Base-by-base conservation (phyloP, 2,113 vertebrate species). In the Numenius arquata region DNA sequence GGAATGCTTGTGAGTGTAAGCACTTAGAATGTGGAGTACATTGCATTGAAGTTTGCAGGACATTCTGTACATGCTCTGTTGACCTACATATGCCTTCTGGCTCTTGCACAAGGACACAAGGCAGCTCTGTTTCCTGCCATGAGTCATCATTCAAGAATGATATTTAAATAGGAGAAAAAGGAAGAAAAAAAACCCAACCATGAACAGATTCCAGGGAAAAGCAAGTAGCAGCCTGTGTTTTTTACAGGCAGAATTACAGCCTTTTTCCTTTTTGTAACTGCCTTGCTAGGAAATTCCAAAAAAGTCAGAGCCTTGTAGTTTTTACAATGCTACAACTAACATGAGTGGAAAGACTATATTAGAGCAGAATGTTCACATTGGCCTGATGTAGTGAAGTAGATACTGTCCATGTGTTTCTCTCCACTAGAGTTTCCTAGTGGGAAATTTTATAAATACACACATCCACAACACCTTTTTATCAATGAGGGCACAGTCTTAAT, bases 91-190 rank as follows among this genome's bases (percentile, higher is more conserved):
- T 15, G 83, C 68, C 47, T 85, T 92, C 66, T 47, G 73, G 50
- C 40, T 80, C 63, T 81, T 89, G 56, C 55, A 50, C 56, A 96
- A 93, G 52, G 62, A 74, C 27, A 73, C 23, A 66, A 74, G 43
- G 63, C 80, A 93, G 75, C 48, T 61, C 67, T 83, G 52, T 95
- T 97, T 95, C 68, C 74, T 90, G 77, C 77, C 45, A 45, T 97
- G 88, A 96, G 56, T 95, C 95, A 97, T 79, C 81, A 76, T 52
- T 67, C 38, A 84, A 79, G 91, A 93, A 95, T 91, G 78, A 1
- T 47, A 67, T 43, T 88, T 89, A 71, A 77, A 78, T 6, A 66
- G 59, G 11, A 73, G n/a, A 15, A 15, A 65, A 77, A 47, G 21
- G 32, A 62, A 43, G 27, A 11, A 34, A 61, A 80, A 90, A 83